Base-by-base conservation (phyloP, 30 jellyfish, hydroid and myxozoan species). In the Phacellophora camtschatica region DNA sequence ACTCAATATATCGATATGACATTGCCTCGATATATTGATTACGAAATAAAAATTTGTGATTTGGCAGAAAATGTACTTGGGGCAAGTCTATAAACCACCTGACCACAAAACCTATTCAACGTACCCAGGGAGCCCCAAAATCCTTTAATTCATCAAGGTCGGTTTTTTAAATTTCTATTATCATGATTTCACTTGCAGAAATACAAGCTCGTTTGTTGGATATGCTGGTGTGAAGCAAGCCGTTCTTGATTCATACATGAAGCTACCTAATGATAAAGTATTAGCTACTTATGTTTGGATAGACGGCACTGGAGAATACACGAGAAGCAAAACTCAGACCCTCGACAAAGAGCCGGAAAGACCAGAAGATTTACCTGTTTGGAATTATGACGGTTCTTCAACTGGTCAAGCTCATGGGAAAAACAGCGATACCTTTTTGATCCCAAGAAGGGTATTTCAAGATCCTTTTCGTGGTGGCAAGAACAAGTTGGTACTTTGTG, bases 371-470 rank as follows among this genome's bases (percentile, higher is more conserved):
- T 46, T 90, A 32, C 96, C 96, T 6, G 76, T 90, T 22, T 90
- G 98, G 98, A 90, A 90, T 75, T 90, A 62, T 84, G 98, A 90
- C 70, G 98, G 98, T 9, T 90, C 98, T 5, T 90, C 98, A 22
- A 90, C 98, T 7, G 96, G 96, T 51, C 98, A 90, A 63, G 98
- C 98, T 4, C 41, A 23, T 0, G 98, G 98, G 4, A 25, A 71
- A 46, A 90, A 90, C 91, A 90, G 98, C 43, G 98, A 90, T 65
- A 74, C 88, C n/a, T 90, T 74, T 36, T 51, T 90, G 68, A 77
- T 73, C 28, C 98, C 98, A 11, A 79, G 86, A 29, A 91, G 97
- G 29, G 53, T 90, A 13, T 90, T 75, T 62, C 88, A 77, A n/a
- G 98, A 90, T 65, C 98, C 98, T 0, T 90, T 90, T 51, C 88